phyloP scores from a whole-genome alignment of 2,888 invertebrate species.

The Priocnemis perturbator region DNA sequence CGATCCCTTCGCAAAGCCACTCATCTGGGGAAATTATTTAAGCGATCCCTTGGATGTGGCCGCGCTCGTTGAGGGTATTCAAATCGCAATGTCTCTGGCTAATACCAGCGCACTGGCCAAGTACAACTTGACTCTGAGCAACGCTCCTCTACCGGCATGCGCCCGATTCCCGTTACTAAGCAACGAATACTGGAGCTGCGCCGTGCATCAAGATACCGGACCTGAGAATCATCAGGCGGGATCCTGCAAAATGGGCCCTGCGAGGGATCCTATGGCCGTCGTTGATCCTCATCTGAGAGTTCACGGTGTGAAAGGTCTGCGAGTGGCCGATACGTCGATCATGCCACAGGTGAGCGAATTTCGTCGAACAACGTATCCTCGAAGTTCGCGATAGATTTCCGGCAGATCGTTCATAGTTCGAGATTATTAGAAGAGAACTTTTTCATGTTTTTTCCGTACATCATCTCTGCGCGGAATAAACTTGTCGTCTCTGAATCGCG shows the following conservation, averaged over 20 bases:
- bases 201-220: constrained; percentile 82
- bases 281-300: constrained; percentile 83
- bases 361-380: neutral
- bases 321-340: constrained; percentile 80
- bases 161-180: constrained; percentile 74
- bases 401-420: neutral
- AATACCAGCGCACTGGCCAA: constrained; percentile 77
- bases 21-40: constrained; percentile 88
- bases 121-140: constrained; percentile 63
- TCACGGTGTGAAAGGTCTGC: constrained; percentile 79
- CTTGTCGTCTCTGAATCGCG: too few species aligned
- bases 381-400: neutral
- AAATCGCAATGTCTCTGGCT: constrained; percentile 78
- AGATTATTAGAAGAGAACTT: too few species aligned
- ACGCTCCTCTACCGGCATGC: constrained; percentile 60
- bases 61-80: constrained; percentile 80
- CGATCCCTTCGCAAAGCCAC: constrained; percentile 83
- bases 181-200: constrained; percentile 87
- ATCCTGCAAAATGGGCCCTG: constrained; percentile 89
- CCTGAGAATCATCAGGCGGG: constrained; percentile 91
- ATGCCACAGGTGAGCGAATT: constrained; percentile 76
- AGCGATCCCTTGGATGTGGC: constrained; percentile 81
- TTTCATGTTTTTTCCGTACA: too few species aligned
- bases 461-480: neutral
- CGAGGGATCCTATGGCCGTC: constrained; percentile 83